phyloP scores from a whole-genome alignment of 2,888 invertebrate species.

The Dermolepida albohirtum region DNA sequence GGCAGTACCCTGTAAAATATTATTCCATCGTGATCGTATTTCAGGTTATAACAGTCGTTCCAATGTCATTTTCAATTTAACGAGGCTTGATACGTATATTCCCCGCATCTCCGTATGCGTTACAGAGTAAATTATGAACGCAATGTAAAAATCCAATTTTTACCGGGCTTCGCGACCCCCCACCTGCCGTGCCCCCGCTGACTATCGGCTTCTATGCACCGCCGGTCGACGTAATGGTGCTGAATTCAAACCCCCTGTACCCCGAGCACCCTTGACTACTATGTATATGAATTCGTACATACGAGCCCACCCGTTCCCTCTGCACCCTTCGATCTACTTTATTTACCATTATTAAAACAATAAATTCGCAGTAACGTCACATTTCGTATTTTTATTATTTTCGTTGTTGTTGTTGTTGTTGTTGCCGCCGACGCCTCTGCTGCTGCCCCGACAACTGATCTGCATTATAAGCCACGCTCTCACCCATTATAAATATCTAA shows the following conservation, averaged over 20 bases:
- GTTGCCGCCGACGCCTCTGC: slow-evolving; percentile 4
- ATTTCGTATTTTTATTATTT: slow-evolving; percentile 66
- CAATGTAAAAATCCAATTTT: slow-evolving; percentile 65
- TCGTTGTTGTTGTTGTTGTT: slow-evolving; percentile 49
- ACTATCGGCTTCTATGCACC: background rate
- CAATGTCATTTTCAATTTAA: slow-evolving; percentile 55
- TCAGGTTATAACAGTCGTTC: slow-evolving; percentile 46
- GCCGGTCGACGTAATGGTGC: slow-evolving; percentile 1
- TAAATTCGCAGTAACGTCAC: slow-evolving; percentile 66
- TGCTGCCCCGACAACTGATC: slow-evolving; percentile 63
- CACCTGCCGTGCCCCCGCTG: too few species aligned
- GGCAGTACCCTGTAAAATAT: too few species aligned
- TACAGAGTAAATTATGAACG: slow-evolving; percentile 59
- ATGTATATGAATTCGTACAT: slow-evolving; percentile 19
- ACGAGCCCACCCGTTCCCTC: background rate
- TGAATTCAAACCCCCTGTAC: background rate
- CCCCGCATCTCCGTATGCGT: background rate
- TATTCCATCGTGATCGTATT: slow-evolving; percentile 45
- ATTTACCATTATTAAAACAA: slow-evolving; percentile 68
- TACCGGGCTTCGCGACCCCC: slow-evolving; percentile 45
- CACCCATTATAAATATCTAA: slow-evolving; percentile 66
- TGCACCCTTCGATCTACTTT: slow-evolving; percentile 62
- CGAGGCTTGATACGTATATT: slow-evolving; percentile 10
- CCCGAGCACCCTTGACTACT: background rate
- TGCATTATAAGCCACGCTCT: slow-evolving; percentile 62